A percentile compares a stretch with the other conserved stretches of the same genome.
Conservation (phyloP, 2,113 vertebrate genomes). For the Eptesicus fuscus region DNA sequence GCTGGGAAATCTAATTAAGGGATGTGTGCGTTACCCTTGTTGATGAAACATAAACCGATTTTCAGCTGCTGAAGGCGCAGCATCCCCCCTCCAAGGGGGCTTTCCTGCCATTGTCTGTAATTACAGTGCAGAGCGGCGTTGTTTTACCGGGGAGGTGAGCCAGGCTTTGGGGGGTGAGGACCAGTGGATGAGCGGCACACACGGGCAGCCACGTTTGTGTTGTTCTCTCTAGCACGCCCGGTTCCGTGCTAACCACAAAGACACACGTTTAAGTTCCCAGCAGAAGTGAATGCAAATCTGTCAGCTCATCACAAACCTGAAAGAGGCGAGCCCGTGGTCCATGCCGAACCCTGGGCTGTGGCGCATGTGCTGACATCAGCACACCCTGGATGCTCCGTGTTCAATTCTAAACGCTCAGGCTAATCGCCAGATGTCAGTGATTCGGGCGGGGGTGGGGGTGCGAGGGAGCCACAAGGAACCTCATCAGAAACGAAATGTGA, state of each 20-base stretch:
- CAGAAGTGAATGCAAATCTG: slow-evolving; percentile 50
- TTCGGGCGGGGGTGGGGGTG: slow-evolving; percentile 32
- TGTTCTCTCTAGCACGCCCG: not conserved
- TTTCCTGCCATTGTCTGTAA: slow-evolving; percentile 72
- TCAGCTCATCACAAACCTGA: slow-evolving; percentile 59
- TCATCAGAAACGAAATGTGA: slow-evolving; percentile 75
- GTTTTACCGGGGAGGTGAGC: slow-evolving; percentile 45
- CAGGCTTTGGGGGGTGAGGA: not conserved
- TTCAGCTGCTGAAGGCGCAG: slow-evolving; percentile 62
- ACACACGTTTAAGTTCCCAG: slow-evolving; percentile 6
- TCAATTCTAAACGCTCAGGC: slow-evolving; percentile 56
- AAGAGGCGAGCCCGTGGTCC: slow-evolving; percentile 28
- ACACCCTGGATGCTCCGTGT: slow-evolving; percentile 38
- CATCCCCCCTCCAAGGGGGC: slow-evolving; percentile 65
- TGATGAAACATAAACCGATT: slow-evolving; percentile 69
- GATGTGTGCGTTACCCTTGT: slow-evolving; percentile 44
- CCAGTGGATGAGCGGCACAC: not conserved
- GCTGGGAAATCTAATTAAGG: slow-evolving; percentile 77
- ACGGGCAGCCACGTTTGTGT: slow-evolving; percentile 41
- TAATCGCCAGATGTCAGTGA: slow-evolving; percentile 76
- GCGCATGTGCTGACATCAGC: slow-evolving; percentile 71
- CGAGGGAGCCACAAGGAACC: slow-evolving; percentile 39
- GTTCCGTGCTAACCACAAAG: not conserved
- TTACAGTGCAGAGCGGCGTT: slow-evolving; percentile 56
- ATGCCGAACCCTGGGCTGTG: not conserved